These are phyloP conservation scores for Calameuta filiformis DNA, from an alignment of 2,888 invertebrate species.

Conservation along the genomic window DNA sequence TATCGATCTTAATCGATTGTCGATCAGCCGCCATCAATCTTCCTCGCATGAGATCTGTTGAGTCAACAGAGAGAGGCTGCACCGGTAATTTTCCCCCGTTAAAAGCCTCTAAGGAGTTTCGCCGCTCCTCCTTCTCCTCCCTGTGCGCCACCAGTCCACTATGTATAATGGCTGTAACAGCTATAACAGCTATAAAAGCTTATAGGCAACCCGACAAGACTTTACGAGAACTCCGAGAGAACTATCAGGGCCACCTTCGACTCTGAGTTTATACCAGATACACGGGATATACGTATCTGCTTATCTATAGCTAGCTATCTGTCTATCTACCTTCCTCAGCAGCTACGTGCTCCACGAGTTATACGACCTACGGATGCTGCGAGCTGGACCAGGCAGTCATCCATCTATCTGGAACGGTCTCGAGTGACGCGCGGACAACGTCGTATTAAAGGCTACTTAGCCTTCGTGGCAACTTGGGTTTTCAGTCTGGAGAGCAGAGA, in stretches of 20 bases:
- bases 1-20: conserved; percentile 55
- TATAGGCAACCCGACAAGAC: background rate
- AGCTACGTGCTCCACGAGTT: background rate
- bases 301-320: background rate
- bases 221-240: background rate
- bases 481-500: background rate
- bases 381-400: conserved; percentile 4
- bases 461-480: conserved; percentile 15
- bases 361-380: background rate
- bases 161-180: background rate
- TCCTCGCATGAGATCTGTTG: conserved; percentile 24
- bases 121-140: background rate
- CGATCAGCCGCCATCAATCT: conserved; percentile 51
- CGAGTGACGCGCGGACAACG: conserved; percentile 28
- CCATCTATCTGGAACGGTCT: conserved; percentile 4
- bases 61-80: conserved; percentile 37
- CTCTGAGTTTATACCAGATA: background rate
- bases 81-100: conserved; percentile 25
- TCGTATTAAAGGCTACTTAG: conserved; percentile 35
- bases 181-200: background rate
- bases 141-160: background rate
- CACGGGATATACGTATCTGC: background rate
- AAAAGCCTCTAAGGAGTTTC: conserved; percentile 16
- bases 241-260: background rate
- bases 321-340: background rate